Conservation (phyloP, 2,888 invertebrate species). For the Aspidiotus destructor region DNA sequence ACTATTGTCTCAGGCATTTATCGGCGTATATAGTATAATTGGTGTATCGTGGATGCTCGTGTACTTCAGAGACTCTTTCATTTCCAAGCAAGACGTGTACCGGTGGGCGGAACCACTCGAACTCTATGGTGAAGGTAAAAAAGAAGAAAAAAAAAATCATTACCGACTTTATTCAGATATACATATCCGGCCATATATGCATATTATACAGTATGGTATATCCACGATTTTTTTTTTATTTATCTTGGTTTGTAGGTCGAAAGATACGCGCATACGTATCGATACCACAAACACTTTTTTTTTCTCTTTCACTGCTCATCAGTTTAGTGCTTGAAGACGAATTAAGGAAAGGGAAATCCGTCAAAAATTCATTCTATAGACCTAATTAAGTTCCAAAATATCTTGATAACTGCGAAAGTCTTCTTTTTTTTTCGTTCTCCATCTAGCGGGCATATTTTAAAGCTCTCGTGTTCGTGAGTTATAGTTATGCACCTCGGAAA, state of each 20-base stretch:
- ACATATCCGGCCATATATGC: neutral
- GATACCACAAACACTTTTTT: neutral
- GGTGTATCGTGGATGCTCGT: slow-evolving; percentile 87
- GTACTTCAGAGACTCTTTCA: slow-evolving; percentile 76
- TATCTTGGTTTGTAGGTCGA: slow-evolving; percentile 10
- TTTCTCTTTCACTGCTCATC: too few species aligned
- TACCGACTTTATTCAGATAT: neutral
- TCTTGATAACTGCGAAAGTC: too few species aligned
- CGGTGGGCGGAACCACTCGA: slow-evolving; percentile 69
- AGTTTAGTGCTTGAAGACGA: too few species aligned
- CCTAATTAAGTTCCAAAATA: too few species aligned
- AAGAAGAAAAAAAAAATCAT: slow-evolving; percentile 1
- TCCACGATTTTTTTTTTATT: neutral
- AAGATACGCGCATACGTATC: neutral
- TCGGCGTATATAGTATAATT: slow-evolving; percentile 77
- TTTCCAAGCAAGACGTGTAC: slow-evolving; percentile 65
- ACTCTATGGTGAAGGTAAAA: slow-evolving; percentile 56
- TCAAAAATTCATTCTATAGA: too few species aligned
- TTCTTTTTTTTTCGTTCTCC: too few species aligned
- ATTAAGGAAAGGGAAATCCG: too few species aligned
- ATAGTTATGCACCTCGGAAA: too few species aligned
- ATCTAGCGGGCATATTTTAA: too few species aligned
- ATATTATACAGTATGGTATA: neutral
- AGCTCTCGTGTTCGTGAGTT: too few species aligned
- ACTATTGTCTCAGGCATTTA: slow-evolving; percentile 64